Conservation (phyloP, 37 sponge, comb jelly and placozoan species). For the Geodia barretti region DNA sequence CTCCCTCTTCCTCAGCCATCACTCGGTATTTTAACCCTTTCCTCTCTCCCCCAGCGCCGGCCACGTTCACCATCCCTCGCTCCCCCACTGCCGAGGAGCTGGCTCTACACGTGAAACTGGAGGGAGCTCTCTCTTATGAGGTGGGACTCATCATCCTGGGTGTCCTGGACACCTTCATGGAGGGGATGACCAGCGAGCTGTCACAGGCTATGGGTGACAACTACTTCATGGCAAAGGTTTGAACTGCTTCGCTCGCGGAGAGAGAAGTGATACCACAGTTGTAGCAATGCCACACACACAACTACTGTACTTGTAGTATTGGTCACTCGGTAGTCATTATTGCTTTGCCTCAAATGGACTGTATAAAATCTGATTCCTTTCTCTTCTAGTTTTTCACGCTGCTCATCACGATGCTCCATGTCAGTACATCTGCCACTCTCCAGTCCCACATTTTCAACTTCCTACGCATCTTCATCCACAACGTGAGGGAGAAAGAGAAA, state of each 20-base stretch:
- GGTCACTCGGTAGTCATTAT: too few species aligned
- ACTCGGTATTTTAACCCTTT: too few species aligned
- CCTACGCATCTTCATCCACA: constrained; percentile 67
- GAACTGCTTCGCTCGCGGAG: too few species aligned
- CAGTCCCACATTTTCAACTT: constrained; percentile 67
- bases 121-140: constrained; percentile 75
- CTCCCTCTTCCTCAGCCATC: too few species aligned
- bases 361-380: too few species aligned
- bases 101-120: constrained; percentile 3
- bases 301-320: too few species aligned
- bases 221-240: constrained; percentile 71
- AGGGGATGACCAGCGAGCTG: constrained; percentile 31
- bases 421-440: constrained; percentile 53
- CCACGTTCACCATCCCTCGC: neutral
- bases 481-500: constrained; percentile 39
- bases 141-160: constrained; percentile 73
- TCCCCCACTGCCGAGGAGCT: constrained; percentile 9
- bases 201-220: constrained; percentile 67
- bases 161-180: constrained; percentile 69
- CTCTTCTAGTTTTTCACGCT: constrained; percentile 63
- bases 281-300: too few species aligned
- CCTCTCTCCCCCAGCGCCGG: neutral
- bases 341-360: too few species aligned
- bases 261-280: neutral
- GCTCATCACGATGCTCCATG: constrained; percentile 66